Evolutionary conservation across 2,888 invertebrate genomes (phyloP).

Genomic region (Cistogaster globosa): DNA sequence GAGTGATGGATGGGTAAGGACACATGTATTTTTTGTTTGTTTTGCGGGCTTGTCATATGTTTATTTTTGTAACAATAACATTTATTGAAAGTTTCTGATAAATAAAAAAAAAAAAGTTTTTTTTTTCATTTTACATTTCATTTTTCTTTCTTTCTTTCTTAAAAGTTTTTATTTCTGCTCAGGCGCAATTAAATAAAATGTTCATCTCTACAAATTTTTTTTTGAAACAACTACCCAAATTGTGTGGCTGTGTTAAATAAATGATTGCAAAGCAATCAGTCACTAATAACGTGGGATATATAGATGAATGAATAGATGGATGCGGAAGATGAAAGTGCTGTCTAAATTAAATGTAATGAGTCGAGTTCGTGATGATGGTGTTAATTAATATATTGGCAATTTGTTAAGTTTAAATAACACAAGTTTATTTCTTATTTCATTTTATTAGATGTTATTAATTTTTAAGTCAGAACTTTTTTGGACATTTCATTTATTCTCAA

Average conservation of each 20-base stretch:
- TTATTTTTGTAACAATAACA: neutral
- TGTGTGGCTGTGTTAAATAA: slow-evolving; percentile 1
- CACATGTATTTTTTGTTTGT: neutral
- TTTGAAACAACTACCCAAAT: slow-evolving; percentile 15
- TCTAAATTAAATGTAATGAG: slow-evolving; percentile 42
- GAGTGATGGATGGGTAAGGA: neutral
- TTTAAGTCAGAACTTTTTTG: neutral
- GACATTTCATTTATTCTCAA: no score
- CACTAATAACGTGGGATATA: neutral
- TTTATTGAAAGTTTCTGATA: slow-evolving; percentile 44
- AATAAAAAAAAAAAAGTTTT: slow-evolving; percentile 40
- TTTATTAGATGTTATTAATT: neutral
- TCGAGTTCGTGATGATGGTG: slow-evolving; percentile 48
- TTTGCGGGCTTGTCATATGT: no score
- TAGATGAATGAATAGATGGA: no score
- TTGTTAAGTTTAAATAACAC: slow-evolving; percentile 49
- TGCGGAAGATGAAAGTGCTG: neutral
- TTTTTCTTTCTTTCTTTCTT: slow-evolving; percentile 12
- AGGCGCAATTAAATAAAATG: slow-evolving; percentile 50
- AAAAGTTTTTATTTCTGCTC: slow-evolving; percentile 28
- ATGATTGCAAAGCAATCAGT: slow-evolving; percentile 24
- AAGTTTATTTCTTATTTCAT: neutral
- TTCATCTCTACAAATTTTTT: neutral
- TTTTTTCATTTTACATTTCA: neutral
- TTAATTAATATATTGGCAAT: slow-evolving; percentile 63